These are phyloP conservation scores for Canis aureus DNA, from an alignment of 2,113 vertebrate genomes.

Conservation along the genomic window DNA sequence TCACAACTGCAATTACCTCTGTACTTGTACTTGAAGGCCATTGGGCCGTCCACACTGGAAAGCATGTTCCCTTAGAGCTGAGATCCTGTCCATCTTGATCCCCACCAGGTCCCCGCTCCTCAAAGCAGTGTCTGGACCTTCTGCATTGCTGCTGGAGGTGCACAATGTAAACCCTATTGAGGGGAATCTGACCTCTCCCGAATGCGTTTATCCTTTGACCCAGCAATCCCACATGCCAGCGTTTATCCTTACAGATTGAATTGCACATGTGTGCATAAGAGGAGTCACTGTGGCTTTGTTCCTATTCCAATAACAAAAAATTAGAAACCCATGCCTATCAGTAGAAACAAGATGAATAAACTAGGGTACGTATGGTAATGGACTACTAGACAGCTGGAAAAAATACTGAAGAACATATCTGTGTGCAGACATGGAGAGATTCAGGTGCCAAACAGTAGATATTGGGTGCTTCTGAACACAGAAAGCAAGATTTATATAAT, in stretches of 20 bases:
- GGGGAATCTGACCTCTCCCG: not conserved
- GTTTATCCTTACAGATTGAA: not conserved
- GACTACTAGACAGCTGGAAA: not conserved
- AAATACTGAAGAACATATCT: not conserved
- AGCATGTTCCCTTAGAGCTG: not conserved
- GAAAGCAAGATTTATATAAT: not conserved
- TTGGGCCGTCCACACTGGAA: not conserved
- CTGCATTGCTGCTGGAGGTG: not conserved
- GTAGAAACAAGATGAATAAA: not conserved
- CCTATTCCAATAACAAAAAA: not conserved
- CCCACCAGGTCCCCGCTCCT: not conserved
- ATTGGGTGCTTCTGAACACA: not conserved
- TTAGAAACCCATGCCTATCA: not conserved
- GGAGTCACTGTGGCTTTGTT: not conserved
- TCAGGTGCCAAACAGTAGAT: not conserved
- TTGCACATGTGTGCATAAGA: not conserved
- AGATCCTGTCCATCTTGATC: fast-evolving
- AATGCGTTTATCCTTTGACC: not conserved
- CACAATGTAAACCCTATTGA: not conserved
- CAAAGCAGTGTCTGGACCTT: too few species aligned
- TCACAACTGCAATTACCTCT: not conserved
- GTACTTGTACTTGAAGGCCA: too few species aligned
- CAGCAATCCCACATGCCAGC: not conserved
- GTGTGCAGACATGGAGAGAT: not conserved
- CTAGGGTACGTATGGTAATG: too few species aligned